phyloP scores from a whole-genome alignment of 1,140 invertebrate genomes.

The Theocolax elegans region DNA sequence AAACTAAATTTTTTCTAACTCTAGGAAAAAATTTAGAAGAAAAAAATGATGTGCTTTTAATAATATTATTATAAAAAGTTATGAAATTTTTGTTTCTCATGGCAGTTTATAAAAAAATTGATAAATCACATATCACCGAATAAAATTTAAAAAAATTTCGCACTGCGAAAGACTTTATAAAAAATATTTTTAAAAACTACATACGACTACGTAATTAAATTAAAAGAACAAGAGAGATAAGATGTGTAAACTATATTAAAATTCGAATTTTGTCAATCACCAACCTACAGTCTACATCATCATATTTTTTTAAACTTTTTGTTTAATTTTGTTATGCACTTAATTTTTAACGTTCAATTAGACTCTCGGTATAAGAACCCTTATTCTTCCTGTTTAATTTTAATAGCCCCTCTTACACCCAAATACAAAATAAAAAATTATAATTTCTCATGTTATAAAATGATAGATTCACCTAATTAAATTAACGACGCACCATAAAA shows the following conservation, averaged over 20 bases:
- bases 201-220: conserved; percentile 22
- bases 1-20: too few relatives aligned
- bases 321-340: conserved; percentile 34
- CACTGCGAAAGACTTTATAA: conserved; percentile 29
- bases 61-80: too few relatives aligned
- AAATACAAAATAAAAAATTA: conserved; percentile 36
- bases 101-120: too few relatives aligned
- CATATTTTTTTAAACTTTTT: conserved; percentile 42
- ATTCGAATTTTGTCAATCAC: conserved; percentile 45
- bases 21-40: too few relatives aligned
- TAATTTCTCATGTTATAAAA: conserved; percentile 42
- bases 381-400: background rate
- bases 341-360: conserved; percentile 53
- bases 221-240: conserved; percentile 41
- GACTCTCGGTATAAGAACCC: conserved; percentile 46
- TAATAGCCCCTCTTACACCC: conserved; percentile 56
- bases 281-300: conserved; percentile 5
- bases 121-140: background rate
- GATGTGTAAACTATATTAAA: conserved; percentile 39
- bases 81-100: too few relatives aligned
- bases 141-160: conserved; percentile 43
- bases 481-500: conserved; percentile 29
- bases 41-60: too few relatives aligned
- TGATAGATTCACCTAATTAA: conserved; percentile 2
- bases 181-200: conserved; percentile 23